Evolutionary conservation across 2,113 vertebrate genomes (phyloP).

Genomic region (Nymphicus hollandicus): DNA sequence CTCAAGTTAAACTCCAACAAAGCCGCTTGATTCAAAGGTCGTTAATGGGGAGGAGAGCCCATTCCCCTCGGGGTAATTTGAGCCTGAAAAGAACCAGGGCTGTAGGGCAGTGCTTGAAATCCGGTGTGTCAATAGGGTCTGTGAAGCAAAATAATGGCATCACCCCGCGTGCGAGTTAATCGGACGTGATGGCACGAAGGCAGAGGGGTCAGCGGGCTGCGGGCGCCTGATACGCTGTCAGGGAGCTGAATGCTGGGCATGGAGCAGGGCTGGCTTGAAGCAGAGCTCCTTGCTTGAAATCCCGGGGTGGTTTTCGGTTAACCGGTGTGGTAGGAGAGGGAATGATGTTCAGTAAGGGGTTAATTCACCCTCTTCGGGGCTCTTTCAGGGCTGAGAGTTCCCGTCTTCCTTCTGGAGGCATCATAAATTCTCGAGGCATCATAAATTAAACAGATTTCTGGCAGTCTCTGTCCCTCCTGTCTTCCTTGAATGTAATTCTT

Average conservation of each 20-base stretch:
- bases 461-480: background rate
- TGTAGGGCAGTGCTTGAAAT: slow-evolving; percentile 77
- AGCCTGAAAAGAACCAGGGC: slow-evolving; percentile 79
- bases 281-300: slow-evolving; percentile 31
- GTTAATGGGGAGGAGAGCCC: slow-evolving; percentile 77
- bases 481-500: background rate
- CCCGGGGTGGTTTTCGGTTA: background rate
- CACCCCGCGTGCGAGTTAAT: slow-evolving; percentile 84
- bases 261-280: slow-evolving; percentile 61
- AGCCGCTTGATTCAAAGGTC: slow-evolving; percentile 73
- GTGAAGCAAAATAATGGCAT: slow-evolving; percentile 90
- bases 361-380: background rate
- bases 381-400: background rate
- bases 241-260: slow-evolving; percentile 85
- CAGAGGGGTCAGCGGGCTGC: slow-evolving; percentile 80
- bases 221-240: slow-evolving; percentile 82
- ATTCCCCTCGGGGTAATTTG: slow-evolving; percentile 74
- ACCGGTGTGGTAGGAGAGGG: background rate
- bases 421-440: background rate
- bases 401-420: background rate
- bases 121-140: slow-evolving; percentile 79
- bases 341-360: background rate
- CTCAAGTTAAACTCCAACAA: slow-evolving; percentile 47
- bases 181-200: slow-evolving; percentile 85
- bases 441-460: background rate